phyloP scores from a whole-genome alignment of 2,113 vertebrate genomes.

The Podarcis raffonei region DNA sequence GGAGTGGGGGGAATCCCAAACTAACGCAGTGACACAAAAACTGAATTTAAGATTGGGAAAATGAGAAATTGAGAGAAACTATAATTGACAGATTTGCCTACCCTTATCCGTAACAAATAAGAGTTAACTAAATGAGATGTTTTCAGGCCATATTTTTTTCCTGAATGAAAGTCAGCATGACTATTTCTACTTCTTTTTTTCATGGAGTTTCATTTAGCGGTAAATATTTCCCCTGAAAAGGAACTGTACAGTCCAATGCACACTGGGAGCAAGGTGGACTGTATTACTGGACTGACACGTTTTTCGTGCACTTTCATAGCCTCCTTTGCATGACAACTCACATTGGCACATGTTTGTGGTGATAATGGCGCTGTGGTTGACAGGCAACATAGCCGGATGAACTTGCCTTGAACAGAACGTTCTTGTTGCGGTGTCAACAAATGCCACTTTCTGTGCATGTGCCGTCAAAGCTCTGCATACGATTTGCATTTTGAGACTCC shows the following conservation, averaged over 20 bases:
- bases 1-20: no score
- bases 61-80: no score
- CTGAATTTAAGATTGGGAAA: no score
- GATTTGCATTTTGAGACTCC: slow-evolving; percentile 24
- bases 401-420: slow-evolving; percentile 22
- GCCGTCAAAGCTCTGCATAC: background rate
- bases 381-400: background rate
- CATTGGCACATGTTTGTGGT: background rate
- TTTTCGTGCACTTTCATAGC: background rate
- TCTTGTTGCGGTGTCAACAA: background rate
- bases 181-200: background rate
- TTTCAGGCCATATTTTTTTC: background rate
- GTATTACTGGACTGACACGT: no score
- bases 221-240: background rate
- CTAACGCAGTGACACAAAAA: no score
- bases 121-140: background rate
- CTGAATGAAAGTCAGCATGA: background rate
- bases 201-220: no score
- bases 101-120: background rate
- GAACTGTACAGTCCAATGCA: background rate
- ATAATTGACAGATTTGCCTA: no score
- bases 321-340: background rate
- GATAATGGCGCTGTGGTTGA: background rate
- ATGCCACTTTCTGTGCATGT: background rate
- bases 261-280: background rate